Evolutionary conservation across 2,113 vertebrate genomes (phyloP), one percentile per base, ranked within the genome.

Genomic region (Pseudonaja textilis): DNA sequence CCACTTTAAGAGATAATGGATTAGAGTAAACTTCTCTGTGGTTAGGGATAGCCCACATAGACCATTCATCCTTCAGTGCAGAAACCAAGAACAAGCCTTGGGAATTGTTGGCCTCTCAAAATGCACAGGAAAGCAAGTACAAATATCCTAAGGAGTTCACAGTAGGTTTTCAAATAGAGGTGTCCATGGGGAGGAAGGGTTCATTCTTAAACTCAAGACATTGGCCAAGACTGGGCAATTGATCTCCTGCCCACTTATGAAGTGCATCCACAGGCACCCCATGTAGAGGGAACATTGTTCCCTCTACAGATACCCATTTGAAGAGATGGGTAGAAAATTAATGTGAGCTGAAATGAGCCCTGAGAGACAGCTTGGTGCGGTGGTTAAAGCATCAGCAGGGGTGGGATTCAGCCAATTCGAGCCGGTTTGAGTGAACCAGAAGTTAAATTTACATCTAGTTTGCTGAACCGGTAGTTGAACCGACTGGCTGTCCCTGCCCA

Each of bases 41-140:
- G 94, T 39, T 91, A 86, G 93, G 96, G 93, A 93, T 95, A 88
- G 89, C 92, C 95, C 91, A 93, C 93, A 92, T 90, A 56, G 91
- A 92, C 86, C 96, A 96, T 94, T 95, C 29, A 81, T 95, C 93
- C 85, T 94, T 91, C 94, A 92, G 93, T 94, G 89, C 1, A 88
- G 4, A 57, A 92, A 89, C 61, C 22, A 86, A 86, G 18, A 86
- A 34, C 0, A 9, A 0, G 16, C 55, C 23, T 0, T 0, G 90
- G 90, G 34, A 5, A 1, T 4, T 25, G 29, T 42, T 81, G 26
- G 47, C 9, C 3, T 39, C 87, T 50, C 26, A 81, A 20, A 61
- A 59, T 34, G 39, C 0, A 52, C 0, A 0, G n/a, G 55, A 20
- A 59, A 86, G 61, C 74, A 61, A 61, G 11, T 5, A 50, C 11